Base-by-base conservation (phyloP, 2,113 vertebrate species). In the Balaeniceps rex region DNA sequence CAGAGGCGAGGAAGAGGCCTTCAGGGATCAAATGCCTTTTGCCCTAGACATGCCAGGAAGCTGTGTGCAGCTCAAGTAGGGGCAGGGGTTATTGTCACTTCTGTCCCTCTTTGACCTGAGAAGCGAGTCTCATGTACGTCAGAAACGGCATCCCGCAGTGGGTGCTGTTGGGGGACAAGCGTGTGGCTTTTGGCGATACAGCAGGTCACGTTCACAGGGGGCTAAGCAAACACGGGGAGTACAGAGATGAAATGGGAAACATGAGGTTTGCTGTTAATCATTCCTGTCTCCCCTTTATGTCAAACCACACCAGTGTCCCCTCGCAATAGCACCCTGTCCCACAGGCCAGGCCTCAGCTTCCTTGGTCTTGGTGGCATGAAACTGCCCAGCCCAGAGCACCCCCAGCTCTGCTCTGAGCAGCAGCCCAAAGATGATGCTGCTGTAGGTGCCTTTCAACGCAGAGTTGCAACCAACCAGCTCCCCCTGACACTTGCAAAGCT, bases 81-180 rank as follows among this genome's bases (percentile, higher is more conserved):
- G 72, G 47, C 76, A 87, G 69, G 40, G 68, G 36, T 4, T 68
- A 17, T 16, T 75, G 80, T 25, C 52, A 10, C 13, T 13, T 14
- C 47, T 71, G 85, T 33, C 72, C 64, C 80, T 78, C 71, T 66
- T 3, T 69, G 88, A 88, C 80, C 88, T 14, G 34, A 68, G 65
- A 5, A 23, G 25, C 0, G 1, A 47, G 47, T 12, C 54, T 33
- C 40, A 0, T 5, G n/a, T 36, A 1, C 2, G 40, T 18, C 68
- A 74, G 60, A 33, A 61, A 4, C 47, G 51, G 81, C 77, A 9
- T 14, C 78, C 38, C 9, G 1, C 64, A 25, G 79, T 2, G 31
- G 33, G 29, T 12, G 57, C 74, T 66, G n/a, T 0, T 21, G 71
- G 70, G 75, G 60, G 5, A 68, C 57, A 14, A 9, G 46, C 0